Evolutionary conservation across 1,140 invertebrate genomes (phyloP), one percentile per base, ranked within the genome.

Genomic region (Drosophila seguyi): DNA sequence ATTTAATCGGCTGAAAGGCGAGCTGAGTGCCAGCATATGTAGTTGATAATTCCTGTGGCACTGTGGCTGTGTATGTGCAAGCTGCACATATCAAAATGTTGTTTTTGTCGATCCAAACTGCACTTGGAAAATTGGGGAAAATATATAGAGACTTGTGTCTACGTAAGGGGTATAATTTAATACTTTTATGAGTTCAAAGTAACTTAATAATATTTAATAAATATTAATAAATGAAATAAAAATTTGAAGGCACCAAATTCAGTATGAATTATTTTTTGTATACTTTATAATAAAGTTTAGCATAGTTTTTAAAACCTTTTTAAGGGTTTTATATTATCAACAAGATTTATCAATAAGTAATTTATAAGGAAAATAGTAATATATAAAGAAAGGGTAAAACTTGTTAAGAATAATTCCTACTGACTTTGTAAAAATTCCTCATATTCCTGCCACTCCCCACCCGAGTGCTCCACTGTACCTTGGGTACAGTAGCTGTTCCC

Each of bases 401-500:
- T n/a, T n/a, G n/a, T n/a, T n/a, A n/a, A n/a, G n/a, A n/a, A n/a
- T n/a, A n/a, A n/a, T n/a, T n/a, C n/a, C n/a, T n/a, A n/a, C n/a
- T n/a, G n/a, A n/a, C n/a, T n/a, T n/a, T n/a, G n/a, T n/a, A n/a
- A 39, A 6, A 22, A 44, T 44, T 13, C 2, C 13, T 14, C 3
- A 3, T 14, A 1, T 16, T 27, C 27, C 18, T 7, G 8, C 10
- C 7, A 7, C 7, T 53, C 31, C 0, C 16, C 14, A 5, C 0
- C 0, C 7, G 1, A 31, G 29, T 11, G 16, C 31, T 50, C 63
- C 52, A 50, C 56, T 38, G 20, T 55, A 55, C 14, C 4, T 13
- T 16, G 20, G 20, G 65, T 66, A 69, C 66, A 69, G 66, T 69
- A 62, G 29, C 36, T 67, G 38, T 62, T 38, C 66, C 39, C 47